Evolutionary conservation across 2,113 vertebrate species (phyloP), one percentile per base, ranked within the genome.

Genomic region (Procavia capensis): DNA sequence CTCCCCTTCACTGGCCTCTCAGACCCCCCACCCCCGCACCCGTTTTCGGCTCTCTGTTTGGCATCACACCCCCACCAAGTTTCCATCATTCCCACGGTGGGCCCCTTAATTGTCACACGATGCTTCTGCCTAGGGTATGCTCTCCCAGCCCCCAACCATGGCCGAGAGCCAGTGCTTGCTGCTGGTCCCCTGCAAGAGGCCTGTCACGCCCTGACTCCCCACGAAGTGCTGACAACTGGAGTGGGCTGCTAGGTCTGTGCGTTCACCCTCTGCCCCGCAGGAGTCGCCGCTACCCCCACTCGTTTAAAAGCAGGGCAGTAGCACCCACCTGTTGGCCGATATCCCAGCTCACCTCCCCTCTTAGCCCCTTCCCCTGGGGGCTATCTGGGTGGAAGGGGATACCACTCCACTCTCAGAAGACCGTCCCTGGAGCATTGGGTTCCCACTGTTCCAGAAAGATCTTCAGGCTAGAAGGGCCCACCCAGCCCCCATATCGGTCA

Each of bases 401-500:
- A 19, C 16, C 36, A 36, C n/a, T 70, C 34, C n/a, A 36, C n/a
- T 70, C 34, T 17, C 68, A 70, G 68, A n/a, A 70, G 68, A 14
- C n/a, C n/a, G n/a, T n/a, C 31, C 81, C 36, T 3, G 1, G 8
- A 36, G 61, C n/a, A 50, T 34, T 36, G 5, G 31, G 79, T 20
- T 11, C 61, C 59, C 9, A 27, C 41, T 19, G 31, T 31, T 76
- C 83, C 50, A 41, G 41, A 41, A 76, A 43, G 3, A 45, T 29
- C 24, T 11, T 75, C 14, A 20, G 41, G 54, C 1, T 19, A 66
- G 45, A 31, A 36, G 3, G 0, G 25, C 68, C 86, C 57, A 78
- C 39, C 57, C 43, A 45, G 31, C 4, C 6, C 9, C 57, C 54
- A 47, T 97, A 97, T 96, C 95, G 79, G 31, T 4, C 29, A 45